These are phyloP conservation scores for Chloropsis hardwickii DNA, from an alignment of 2,113 vertebrate genomes.

Conservation along the genomic window DNA sequence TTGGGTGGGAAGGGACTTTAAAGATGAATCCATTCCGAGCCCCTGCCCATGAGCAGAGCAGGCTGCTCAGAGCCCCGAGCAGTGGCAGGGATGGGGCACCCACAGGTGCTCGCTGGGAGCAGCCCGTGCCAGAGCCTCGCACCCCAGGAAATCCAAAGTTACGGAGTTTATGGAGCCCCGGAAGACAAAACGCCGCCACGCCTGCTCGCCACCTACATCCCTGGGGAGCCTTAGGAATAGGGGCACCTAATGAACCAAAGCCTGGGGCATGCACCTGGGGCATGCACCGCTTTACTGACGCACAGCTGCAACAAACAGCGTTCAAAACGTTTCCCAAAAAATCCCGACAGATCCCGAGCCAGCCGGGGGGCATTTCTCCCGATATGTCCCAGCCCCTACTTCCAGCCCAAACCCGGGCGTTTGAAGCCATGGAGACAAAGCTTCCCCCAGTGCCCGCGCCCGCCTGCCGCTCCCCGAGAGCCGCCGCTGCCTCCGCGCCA, in stretches of 20 bases:
- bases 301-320: rapidly evolving
- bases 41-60: too few species aligned
- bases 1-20: background rate
- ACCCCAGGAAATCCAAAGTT: background rate
- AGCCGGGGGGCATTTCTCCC: rapidly evolving
- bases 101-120: too few species aligned
- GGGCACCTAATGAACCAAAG: rapidly evolving
- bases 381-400: too few species aligned
- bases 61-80: background rate
- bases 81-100: background rate
- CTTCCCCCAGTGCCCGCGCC: rapidly evolving
- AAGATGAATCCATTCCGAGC: rapidly evolving
- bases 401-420: background rate
- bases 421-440: rapidly evolving
- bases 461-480: too few species aligned
- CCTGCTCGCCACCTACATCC: background rate
- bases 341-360: rapidly evolving
- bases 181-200: background rate
- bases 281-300: background rate
- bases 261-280: background rate
- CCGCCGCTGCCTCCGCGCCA: too few species aligned
- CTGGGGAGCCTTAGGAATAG: background rate
- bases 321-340: background rate
- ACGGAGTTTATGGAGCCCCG: background rate
- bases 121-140: too few species aligned